Base-by-base conservation (phyloP, 2,797 vertebrate genomes). In the Hyperoplus immaculatus region DNA sequence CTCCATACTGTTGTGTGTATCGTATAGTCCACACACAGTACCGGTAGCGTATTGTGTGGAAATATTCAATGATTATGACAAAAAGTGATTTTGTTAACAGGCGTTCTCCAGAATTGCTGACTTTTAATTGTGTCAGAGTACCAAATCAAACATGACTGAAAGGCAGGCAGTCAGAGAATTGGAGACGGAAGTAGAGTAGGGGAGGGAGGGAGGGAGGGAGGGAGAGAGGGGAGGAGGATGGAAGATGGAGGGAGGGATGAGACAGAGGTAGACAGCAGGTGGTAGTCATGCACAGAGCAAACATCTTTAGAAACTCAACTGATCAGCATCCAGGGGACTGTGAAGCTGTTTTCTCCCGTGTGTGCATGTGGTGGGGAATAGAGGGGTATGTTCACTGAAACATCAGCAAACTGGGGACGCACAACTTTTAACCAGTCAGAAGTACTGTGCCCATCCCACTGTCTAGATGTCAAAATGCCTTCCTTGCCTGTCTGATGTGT, bases 271-370 rank as follows among this genome's bases (percentile, higher is more conserved):
- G 85, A 87, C 87, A 92, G 90, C 86, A 90, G 88, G 90, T 88
- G 91, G 88, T 91, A 85, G 85, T 91, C 88, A 89, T 86, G 87
- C 86, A 94, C 89, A 91, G 85, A 90, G 69, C 77, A 91, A 29
- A 90, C 76, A 74, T 82, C 87, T 91, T 87, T 66, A 77, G 55
- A 67, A 75, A 81, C 81, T 81, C 29, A 29, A 29, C 60, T 50
- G 60, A 84, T 61, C n/a, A 21, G 57, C 69, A 75, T 67, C 66
- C 38, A 53, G 69, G 62, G 59, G 77, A 64, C 15, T 29, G 29
- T 29, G 29, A 42, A 65, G 61, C 68, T 45, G 60, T 64, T 76
- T 47, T 49, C 69, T 57, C 15, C 13, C 18, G 8, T 62, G 38
- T 49, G 41, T 21, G 4, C 4, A 45, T 41, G 47, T 14, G 66